phyloP scores from a whole-genome alignment of 2,113 vertebrate species.

The Mobula birostris region DNA sequence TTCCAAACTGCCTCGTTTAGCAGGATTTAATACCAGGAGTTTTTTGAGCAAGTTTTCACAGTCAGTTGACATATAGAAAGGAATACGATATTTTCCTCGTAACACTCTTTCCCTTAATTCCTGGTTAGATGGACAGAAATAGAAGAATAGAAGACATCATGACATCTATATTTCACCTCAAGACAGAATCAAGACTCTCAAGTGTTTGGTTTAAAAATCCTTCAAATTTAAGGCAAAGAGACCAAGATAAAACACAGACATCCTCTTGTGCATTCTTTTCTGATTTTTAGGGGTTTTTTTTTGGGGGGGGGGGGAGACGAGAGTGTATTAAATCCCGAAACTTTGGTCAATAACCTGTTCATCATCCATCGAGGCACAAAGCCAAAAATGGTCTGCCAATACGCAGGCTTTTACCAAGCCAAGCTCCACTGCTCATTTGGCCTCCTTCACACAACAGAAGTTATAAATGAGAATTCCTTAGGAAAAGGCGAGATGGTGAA shows the following conservation, averaged over 20 bases:
- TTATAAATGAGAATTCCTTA: not conserved
- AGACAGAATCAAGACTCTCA: not conserved
- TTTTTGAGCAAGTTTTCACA: conserved; percentile 97
- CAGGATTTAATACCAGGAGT: conserved; percentile 84
- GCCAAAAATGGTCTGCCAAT: not conserved
- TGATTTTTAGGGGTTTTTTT: no score
- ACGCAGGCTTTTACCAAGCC: not conserved
- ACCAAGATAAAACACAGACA: not conserved
- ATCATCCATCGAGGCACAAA: not conserved
- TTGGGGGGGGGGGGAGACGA: not conserved
- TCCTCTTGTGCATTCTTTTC: not conserved
- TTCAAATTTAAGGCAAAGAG: no score
- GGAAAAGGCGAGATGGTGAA: no score
- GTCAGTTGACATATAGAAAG: conserved; percentile 98
- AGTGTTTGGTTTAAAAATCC: not conserved
- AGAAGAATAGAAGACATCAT: conserved; percentile 9
- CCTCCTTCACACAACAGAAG: not conserved
- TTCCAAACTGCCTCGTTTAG: conserved; percentile 91
- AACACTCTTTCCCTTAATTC: conserved; percentile 89
- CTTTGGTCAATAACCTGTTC: not conserved
- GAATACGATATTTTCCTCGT: conserved; percentile 93
- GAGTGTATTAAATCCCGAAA: not conserved
- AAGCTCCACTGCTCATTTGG: not conserved
- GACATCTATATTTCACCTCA: not conserved
- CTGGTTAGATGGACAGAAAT: conserved; percentile 49